Conservation (phyloP, 2,888 invertebrate species). For the Chaetogeoica ovagalla region DNA sequence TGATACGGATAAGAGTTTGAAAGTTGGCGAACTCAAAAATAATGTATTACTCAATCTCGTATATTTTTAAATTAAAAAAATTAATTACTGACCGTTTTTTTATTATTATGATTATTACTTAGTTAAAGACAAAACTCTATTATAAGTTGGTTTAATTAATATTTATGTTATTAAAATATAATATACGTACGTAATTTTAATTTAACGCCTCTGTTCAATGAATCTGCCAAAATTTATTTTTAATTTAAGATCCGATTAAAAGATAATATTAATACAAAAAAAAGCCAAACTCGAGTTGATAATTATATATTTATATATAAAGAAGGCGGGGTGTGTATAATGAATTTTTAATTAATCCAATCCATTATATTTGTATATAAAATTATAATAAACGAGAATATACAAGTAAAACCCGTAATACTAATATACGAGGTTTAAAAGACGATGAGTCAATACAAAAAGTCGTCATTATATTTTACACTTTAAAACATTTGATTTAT, state of each 20-base stretch:
- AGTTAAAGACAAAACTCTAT: no score
- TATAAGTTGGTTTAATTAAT: no score
- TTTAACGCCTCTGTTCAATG: not conserved
- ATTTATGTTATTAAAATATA: no score
- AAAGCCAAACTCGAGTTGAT: not conserved
- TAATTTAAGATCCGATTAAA: constrained; percentile 32
- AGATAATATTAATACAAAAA: not conserved
- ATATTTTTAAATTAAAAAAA: not conserved
- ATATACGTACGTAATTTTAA: not conserved
- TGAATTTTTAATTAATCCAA: constrained; percentile 6
- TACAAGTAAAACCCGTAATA: no score
- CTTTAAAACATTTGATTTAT: no score
- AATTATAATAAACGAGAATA: not conserved
- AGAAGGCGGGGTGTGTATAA: not conserved
- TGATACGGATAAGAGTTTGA: no score
- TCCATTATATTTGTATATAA: not conserved
- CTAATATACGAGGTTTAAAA: not conserved
- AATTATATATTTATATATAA: not conserved
- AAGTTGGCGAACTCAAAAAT: no score
- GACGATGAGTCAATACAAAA: not conserved
- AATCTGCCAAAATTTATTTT: not conserved
- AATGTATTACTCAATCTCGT: not conserved
- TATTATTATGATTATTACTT: not conserved
- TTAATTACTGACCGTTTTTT: not conserved
- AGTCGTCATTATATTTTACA: not conserved